Percentiles rank a stretch among this genome's conserved stretches.
Conservation (phyloP, 2,113 vertebrate species). For the Asarcornis scutulata region DNA sequence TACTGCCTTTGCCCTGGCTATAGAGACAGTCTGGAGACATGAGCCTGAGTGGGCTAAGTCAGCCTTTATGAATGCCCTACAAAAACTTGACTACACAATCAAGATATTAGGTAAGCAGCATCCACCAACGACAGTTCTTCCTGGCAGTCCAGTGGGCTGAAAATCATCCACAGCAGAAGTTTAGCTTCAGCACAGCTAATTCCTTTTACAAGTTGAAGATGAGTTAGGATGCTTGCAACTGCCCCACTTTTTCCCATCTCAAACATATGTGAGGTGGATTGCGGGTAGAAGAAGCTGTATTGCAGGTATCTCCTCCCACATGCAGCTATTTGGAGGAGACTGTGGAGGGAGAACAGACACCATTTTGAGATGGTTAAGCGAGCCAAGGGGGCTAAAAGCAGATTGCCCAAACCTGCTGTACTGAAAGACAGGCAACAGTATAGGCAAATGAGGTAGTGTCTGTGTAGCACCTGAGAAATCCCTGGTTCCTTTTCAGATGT, state of each 20-base stretch:
- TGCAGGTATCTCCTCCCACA: conserved; percentile 36
- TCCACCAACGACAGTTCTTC: neutral
- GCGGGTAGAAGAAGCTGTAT: neutral
- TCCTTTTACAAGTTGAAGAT: neutral
- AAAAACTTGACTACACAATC: neutral
- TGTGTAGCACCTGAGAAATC: neutral
- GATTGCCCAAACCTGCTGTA: neutral
- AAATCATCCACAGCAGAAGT: neutral
- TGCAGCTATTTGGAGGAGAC: conserved; percentile 30
- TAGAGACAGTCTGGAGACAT: neutral
- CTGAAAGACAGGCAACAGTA: neutral
- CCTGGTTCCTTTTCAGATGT: neutral
- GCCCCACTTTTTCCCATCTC: neutral
- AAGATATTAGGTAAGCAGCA: neutral
- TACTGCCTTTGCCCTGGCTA: neutral
- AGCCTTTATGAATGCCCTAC: neutral
- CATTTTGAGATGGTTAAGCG: neutral
- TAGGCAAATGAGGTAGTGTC: neutral
- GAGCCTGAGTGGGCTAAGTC: neutral
- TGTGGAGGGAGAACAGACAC: neutral
- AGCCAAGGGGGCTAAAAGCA: neutral
- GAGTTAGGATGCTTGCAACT: neutral
- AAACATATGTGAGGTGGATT: conserved; percentile 4
- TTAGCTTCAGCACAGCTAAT: neutral
- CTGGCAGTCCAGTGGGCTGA: conserved; percentile 11